phyloP scores from a whole-genome alignment of 2,797 vertebrate species.

The Trichosurus vulpecula region DNA sequence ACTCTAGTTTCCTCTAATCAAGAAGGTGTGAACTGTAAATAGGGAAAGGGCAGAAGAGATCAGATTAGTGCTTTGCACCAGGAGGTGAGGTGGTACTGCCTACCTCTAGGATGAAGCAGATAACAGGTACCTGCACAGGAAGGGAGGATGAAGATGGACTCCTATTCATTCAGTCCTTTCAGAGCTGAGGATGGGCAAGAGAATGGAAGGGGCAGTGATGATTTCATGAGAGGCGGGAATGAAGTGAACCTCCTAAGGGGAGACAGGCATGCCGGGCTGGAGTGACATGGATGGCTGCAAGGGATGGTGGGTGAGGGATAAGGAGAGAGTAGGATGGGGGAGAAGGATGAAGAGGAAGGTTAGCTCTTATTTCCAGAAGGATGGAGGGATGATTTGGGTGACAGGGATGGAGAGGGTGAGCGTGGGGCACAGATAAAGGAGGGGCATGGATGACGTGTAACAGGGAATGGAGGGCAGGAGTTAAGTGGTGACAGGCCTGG shows the following conservation, averaged over 20 bases:
- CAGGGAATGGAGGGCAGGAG: too few relatives aligned
- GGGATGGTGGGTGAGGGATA: neutral
- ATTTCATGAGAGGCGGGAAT: neutral
- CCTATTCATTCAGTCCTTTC: neutral
- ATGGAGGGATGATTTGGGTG: too few relatives aligned
- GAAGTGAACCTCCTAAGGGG: neutral
- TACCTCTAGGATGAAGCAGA: neutral
- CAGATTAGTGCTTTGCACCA: constrained; percentile 2
- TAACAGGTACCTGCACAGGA: neutral
- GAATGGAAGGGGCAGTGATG: neutral
- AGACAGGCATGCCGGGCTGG: neutral
- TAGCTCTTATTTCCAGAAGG: too few relatives aligned
- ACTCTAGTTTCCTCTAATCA: neutral
- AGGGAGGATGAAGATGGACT: constrained; percentile 15
- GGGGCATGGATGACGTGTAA: too few relatives aligned
- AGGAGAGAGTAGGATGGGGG: neutral
- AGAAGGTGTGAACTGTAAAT: constrained; percentile 1
- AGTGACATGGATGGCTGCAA: neutral
- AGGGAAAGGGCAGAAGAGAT: neutral
- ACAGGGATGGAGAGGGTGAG: too few relatives aligned
- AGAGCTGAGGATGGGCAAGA: neutral
- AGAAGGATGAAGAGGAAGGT: too few relatives aligned
- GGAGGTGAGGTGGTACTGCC: neutral
- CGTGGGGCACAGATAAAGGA: too few relatives aligned
- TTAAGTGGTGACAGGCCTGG: too few relatives aligned